Base-by-base conservation (phyloP, 2,797 vertebrate genomes). In the Gastrophryne carolinensis region DNA sequence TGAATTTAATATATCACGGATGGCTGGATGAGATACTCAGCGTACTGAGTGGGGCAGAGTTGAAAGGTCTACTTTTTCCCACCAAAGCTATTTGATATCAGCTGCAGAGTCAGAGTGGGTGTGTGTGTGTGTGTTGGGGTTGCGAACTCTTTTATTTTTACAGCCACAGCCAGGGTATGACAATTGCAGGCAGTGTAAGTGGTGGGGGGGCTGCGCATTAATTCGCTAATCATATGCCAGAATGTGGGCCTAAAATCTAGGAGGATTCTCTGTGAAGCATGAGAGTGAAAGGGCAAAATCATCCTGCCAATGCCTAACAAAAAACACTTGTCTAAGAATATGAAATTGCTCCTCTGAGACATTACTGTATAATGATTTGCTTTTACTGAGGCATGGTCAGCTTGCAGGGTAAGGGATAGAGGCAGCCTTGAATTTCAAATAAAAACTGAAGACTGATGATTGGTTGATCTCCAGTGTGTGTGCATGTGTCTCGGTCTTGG, bases 51-150 rank as follows among this genome's bases (percentile, higher is more conserved):
- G 87, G 89, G 85, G 86, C 84, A 80, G 82, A 86, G 87, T 89
- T 88, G 87, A 94, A 94, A 93, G 92, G 92, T 93, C 91, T 88
- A 85, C 80, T 63, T 90, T 91, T 94, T 94, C 92, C 92, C 93
- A 94, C 89, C 91, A 90, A 87, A 90, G 84, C 85, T 88, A 90
- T 90, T 91, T 89, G 86, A 84, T 88, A 89, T 90, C 87, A 84
- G 84, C 88, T 87, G 87, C 84, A 72, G 86, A 86, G 88, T 90
- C 84, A 72, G 86, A 86, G 88, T 90, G 90, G 87, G 90, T 21
- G 90, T 72, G 87, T 75, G 84, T 84, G 89, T 88, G 89, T 91
- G 91, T 83, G 84, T 81, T 87, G 80, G 81, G 88, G 89, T 89
- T 87, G 81, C 81, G 87, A 89, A 89, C 90, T 89, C 87, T 88